These are phyloP conservation scores for Penaeus chinensis DNA, from an alignment of 1,140 invertebrate genomes.

Conservation along the genomic window DNA sequence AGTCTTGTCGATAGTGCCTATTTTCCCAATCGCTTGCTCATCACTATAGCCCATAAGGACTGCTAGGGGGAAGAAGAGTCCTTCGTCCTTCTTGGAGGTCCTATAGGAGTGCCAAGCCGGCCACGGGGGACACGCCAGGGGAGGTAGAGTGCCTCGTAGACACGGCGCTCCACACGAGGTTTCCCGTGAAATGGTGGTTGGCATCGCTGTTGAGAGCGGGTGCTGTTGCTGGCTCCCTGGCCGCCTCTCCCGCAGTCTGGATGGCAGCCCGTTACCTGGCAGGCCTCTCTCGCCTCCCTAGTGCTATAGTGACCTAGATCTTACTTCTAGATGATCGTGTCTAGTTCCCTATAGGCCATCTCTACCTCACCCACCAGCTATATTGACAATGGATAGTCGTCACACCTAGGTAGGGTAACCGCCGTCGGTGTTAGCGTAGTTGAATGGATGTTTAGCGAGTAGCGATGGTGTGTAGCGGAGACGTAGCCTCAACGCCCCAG, in stretches of 20 bases:
- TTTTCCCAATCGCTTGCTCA: too few species aligned
- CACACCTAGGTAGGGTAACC: constrained; percentile 31
- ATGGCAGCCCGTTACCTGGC: constrained; percentile 30
- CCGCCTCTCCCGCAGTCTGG: constrained; percentile 20
- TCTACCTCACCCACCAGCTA: constrained; percentile 28
- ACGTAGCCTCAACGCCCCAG: neutral
- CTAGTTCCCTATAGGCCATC: constrained; percentile 32
- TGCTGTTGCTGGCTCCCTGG: neutral
- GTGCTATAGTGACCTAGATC: constrained; percentile 28
- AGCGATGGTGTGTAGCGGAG: constrained; percentile 17
- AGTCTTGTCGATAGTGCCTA: too few species aligned
- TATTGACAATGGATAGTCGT: constrained; percentile 33
- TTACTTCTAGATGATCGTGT: constrained; percentile 31
- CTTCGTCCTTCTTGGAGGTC: too few species aligned
- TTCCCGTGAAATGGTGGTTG: constrained; percentile 23
- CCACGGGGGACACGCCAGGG: too few species aligned
- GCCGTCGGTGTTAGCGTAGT: constrained; percentile 25
- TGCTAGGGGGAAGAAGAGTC: too few species aligned
- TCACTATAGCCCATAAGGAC: too few species aligned
- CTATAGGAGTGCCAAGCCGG: too few species aligned
- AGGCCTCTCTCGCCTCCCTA: constrained; percentile 23
- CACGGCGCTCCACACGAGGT: neutral
- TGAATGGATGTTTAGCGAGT: constrained; percentile 25
- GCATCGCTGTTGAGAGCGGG: constrained; percentile 20
- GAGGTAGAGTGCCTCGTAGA: too few species aligned